Percentiles rank a stretch among this genome's conserved stretches.
These are phyloP conservation scores for Microcebus tavaratra DNA, from an alignment of 2,113 vertebrate species.

Conservation along the genomic window DNA sequence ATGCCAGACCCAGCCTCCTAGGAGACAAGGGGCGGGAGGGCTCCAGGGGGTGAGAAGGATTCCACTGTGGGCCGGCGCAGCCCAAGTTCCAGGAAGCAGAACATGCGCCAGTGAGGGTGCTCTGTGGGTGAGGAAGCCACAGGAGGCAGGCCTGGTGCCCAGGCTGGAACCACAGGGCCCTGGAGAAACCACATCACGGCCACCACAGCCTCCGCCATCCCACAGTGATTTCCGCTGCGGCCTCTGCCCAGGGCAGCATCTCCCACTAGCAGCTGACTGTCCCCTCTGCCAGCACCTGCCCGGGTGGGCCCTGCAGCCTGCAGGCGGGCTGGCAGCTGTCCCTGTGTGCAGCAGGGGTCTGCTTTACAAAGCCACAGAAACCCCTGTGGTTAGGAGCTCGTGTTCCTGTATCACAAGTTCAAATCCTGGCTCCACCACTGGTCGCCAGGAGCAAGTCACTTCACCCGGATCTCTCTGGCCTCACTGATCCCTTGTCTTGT, in stretches of 20 bases:
- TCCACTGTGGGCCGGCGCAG: not conserved
- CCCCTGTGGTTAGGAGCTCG: not conserved
- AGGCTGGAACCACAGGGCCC: conserved; percentile 29
- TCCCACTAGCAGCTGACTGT: not conserved
- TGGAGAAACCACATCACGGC: conserved; percentile 53
- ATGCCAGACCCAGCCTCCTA: not conserved
- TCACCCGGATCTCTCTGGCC: not conserved
- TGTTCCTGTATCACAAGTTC: not conserved
- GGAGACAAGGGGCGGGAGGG: not conserved
- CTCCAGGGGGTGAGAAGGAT: not conserved
- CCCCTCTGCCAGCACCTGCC: not conserved
- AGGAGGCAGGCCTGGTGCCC: conserved; percentile 31
- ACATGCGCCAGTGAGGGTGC: not conserved
- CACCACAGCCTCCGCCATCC: conserved; percentile 35
- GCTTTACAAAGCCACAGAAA: not conserved
- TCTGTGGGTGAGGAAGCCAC: conserved; percentile 41
- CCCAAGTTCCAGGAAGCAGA: not conserved
- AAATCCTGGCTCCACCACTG: not conserved
- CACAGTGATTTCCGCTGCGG: not conserved
- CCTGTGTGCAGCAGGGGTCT: not conserved
- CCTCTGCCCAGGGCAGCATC: not conserved
- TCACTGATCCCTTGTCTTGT: not conserved
- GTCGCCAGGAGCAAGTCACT: not conserved
- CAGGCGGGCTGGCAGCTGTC: not conserved
- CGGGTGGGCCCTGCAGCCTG: accelerated